Conservation (phyloP, 2,888 invertebrate species). For the Agrypnus murinus region DNA sequence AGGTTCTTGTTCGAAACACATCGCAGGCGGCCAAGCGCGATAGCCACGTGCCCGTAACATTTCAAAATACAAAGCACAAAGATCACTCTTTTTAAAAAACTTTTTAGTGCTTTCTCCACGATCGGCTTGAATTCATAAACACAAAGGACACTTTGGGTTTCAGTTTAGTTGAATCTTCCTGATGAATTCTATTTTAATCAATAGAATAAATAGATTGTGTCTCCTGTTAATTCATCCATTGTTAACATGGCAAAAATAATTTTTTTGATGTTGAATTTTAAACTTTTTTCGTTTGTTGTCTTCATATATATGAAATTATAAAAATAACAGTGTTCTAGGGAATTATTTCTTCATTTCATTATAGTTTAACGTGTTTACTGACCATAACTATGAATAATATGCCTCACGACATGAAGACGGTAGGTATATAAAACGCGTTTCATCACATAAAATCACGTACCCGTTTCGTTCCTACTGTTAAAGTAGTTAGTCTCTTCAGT, state of each 20-base stretch:
- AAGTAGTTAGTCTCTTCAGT: conserved; percentile 34
- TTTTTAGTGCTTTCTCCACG: conserved; percentile 39
- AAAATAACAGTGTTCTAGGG: conserved; percentile 13
- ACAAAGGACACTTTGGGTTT: conserved; percentile 5
- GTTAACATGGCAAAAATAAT: too few species aligned
- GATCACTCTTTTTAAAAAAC: conserved; percentile 30
- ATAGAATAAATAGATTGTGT: conserved; percentile 4
- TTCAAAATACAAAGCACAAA: conserved; percentile 51
- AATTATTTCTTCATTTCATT: conserved; percentile 31
- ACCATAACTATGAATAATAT: conserved; percentile 41
- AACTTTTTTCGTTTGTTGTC: background rate
- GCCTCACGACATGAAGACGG: conserved; percentile 30
- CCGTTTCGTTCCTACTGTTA: conserved; percentile 32
- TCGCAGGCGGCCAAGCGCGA: conserved; percentile 64
- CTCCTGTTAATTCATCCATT: background rate
- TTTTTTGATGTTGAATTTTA: too few species aligned
- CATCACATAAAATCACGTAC: conserved; percentile 45
- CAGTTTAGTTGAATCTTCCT: background rate
- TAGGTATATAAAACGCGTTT: conserved; percentile 36
- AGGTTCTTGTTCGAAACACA: conserved; percentile 58
- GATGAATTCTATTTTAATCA: conserved; percentile 6
- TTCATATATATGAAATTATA: background rate
- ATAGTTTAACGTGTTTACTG: conserved; percentile 35
- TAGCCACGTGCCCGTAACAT: conserved; percentile 65
- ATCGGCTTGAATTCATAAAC: conserved; percentile 25